phyloP scores from a whole-genome alignment of 2,888 invertebrate species.

The Pelosia muscerda region DNA sequence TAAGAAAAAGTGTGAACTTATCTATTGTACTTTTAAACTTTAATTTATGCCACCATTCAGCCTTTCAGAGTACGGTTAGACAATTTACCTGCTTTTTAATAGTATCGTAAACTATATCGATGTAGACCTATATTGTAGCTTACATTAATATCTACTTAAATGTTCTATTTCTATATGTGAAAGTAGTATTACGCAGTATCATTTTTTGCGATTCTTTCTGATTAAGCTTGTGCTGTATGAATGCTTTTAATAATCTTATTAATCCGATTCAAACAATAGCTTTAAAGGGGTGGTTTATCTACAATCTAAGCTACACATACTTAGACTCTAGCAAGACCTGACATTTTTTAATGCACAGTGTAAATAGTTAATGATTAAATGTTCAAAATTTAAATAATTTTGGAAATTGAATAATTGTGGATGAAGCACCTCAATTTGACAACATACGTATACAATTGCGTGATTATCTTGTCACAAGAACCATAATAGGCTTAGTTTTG shows the following conservation, averaged over 20 bases:
- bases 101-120: background rate
- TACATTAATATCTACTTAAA: constrained; percentile 14
- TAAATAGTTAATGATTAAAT: constrained; percentile 20
- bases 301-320: background rate
- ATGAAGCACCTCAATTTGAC: constrained; percentile 22
- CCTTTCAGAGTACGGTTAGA: constrained; percentile 20
- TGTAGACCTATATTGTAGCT: constrained; percentile 8
- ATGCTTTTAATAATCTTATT: constrained; percentile 47
- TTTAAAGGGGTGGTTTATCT: constrained; percentile 48
- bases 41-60: background rate
- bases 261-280: constrained; percentile 51
- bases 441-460: constrained; percentile 31
- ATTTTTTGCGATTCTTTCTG: constrained; percentile 34
- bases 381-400: background rate
- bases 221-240: constrained; percentile 34
- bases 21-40: no score
- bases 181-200: constrained; percentile 11
- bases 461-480: constrained; percentile 55
- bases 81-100: constrained; percentile 18
- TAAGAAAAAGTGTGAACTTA: no score
- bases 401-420: constrained; percentile 14
- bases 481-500: constrained; percentile 36
- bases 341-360: constrained; percentile 6
- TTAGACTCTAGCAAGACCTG: background rate
- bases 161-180: constrained; percentile 20